Percentiles rank a stretch among this genome's conserved stretches.
phyloP scores from a whole-genome alignment of 1,140 invertebrate species.

The Calosoma granatense region DNA sequence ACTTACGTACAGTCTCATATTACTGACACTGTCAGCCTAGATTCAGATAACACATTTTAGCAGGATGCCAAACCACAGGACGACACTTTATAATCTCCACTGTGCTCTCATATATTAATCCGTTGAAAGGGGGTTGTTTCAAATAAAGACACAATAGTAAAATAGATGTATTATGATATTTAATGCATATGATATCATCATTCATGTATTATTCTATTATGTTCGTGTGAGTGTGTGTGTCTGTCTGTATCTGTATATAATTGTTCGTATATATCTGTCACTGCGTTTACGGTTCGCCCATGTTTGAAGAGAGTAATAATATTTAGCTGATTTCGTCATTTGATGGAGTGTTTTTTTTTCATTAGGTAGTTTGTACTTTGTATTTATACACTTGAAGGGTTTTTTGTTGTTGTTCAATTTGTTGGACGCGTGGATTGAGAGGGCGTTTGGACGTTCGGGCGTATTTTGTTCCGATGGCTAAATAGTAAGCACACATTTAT shows the following conservation, averaged over 20 bases:
- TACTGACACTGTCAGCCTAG: too few species aligned
- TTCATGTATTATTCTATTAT: neutral
- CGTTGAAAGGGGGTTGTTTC: too few species aligned
- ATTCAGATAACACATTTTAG: too few species aligned
- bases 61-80: too few species aligned
- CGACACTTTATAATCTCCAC: too few species aligned
- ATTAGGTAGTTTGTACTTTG: neutral
- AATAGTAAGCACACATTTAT: conserved; percentile 9
- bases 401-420: too few species aligned
- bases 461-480: neutral
- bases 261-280: neutral
- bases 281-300: neutral
- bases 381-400: neutral
- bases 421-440: neutral
- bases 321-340: too few species aligned
- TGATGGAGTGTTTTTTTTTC: too few species aligned
- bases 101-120: too few species aligned
- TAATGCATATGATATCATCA: conserved; percentile 3
- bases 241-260: neutral
- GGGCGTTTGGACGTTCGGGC: neutral
- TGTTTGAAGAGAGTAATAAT: too few species aligned
- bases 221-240: neutral
- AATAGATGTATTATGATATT: neutral
- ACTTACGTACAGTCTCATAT: too few species aligned
- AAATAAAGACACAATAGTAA: conserved; percentile 13